Evolutionary conservation across 92 coral and sea anemone genomes (phyloP).

Genomic region (Zoanthus gigantus): DNA sequence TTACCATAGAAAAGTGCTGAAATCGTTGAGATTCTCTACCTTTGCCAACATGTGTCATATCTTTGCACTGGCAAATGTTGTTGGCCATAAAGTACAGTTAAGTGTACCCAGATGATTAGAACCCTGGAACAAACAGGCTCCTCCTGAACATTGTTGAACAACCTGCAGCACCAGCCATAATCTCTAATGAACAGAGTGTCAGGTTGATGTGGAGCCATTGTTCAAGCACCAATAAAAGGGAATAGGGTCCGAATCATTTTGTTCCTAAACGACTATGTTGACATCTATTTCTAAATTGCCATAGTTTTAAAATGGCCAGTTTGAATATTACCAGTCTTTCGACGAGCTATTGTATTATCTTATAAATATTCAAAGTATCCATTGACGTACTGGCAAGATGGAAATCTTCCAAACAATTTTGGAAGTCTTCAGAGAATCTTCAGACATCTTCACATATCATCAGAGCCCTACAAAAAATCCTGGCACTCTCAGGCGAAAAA

Average conservation of each 20-base stretch:
- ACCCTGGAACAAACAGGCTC: slow-evolving; percentile 63
- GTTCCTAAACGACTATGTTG: not conserved
- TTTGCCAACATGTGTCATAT: slow-evolving; percentile 52
- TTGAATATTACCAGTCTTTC: no score
- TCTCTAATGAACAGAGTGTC: slow-evolving; percentile 4
- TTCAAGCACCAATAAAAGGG: not conserved
- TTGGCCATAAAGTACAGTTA: slow-evolving; percentile 24
- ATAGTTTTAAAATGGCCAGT: no score
- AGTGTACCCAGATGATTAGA: slow-evolving; percentile 54
- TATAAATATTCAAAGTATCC: no score
- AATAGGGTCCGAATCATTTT: slow-evolving; percentile 46
- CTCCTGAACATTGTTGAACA: slow-evolving; percentile 40
- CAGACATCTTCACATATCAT: no score
- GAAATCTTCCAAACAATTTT: no score
- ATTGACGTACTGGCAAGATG: no score
- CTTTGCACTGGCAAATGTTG: slow-evolving; percentile 32
- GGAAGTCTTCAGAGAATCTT: no score
- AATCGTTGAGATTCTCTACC: slow-evolving; percentile 12
- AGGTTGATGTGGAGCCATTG: slow-evolving; percentile 21
- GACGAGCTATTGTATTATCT: no score
- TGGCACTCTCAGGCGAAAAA: no score
- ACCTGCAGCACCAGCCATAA: slow-evolving; percentile 46
- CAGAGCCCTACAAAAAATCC: no score
- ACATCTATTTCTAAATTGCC: no score
- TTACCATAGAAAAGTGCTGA: slow-evolving; percentile 52